These are phyloP conservation scores for Phaedon cochleariae DNA, from an alignment of 2,888 invertebrate species.

Conservation along the genomic window DNA sequence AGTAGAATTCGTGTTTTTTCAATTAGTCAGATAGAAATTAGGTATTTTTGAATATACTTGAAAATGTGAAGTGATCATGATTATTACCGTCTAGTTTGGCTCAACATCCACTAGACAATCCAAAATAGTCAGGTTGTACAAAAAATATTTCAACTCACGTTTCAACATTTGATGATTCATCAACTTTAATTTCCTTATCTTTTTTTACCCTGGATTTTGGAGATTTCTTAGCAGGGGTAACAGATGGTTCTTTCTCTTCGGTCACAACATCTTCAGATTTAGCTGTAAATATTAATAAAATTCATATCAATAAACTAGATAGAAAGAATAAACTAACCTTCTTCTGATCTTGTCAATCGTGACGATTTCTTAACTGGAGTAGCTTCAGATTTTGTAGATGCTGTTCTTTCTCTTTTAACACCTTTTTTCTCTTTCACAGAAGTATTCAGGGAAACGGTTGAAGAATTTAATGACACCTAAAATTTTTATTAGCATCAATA, in stretches of 20 bases:
- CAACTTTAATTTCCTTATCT: constrained; percentile 17
- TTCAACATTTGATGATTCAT: constrained; percentile 9
- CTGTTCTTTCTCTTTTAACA: constrained; percentile 30
- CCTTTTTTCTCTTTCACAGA: constrained; percentile 25
- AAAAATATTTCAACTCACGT: constrained; percentile 26
- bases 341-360: constrained; percentile 22
- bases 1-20: no score
- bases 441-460: constrained; percentile 14
- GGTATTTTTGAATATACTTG: no score
- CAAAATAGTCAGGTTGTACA: no score
- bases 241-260: constrained; percentile 7
- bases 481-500: background rate
- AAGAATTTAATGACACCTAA: constrained; percentile 29
- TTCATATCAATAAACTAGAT: background rate
- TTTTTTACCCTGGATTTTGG: constrained; percentile 11
- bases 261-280: background rate
- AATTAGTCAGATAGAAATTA: no score
- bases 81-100: no score
- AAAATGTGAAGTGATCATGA: no score
- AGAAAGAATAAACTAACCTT: constrained; percentile 16
- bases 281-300: background rate
- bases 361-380: constrained; percentile 30
- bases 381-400: constrained; percentile 26
- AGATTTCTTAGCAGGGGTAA: constrained; percentile 11
- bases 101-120: no score